phyloP scores from a whole-genome alignment of 2,113 vertebrate genomes.

The Cranoglanis bouderius region DNA sequence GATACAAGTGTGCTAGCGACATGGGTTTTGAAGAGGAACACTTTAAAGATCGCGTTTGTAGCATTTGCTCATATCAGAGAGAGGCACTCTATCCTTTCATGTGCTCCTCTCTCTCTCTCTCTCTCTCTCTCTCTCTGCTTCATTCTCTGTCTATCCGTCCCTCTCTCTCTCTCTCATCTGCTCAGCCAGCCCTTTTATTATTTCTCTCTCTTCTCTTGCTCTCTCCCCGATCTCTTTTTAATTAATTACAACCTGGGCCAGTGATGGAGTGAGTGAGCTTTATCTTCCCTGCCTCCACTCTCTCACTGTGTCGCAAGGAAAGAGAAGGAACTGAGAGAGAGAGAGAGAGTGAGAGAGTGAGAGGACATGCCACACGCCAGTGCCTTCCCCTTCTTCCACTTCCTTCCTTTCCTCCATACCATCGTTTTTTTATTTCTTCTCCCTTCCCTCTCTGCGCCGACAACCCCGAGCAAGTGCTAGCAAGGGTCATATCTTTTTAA shows the following conservation, averaged over 20 bases:
- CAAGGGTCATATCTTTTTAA: constrained; percentile 99
- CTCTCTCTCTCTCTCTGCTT: constrained; percentile 41
- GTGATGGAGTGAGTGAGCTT: constrained; percentile 81
- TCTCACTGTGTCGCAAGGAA: constrained; percentile 83
- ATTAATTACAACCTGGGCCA: constrained; percentile 91
- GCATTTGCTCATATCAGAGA: constrained; percentile 59
- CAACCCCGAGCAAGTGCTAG: constrained; percentile 95
- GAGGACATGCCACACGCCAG: constrained; percentile 52
- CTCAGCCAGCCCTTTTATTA: constrained; percentile 59
- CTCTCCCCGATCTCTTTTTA: constrained; percentile 77
- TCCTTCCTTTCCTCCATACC: constrained; percentile 44
- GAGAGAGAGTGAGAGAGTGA: constrained; percentile 18
- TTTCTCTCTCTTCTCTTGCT: constrained; percentile 55
- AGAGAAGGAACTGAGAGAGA: constrained; percentile 69
- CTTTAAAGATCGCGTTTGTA: constrained; percentile 60
- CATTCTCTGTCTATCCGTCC: constrained; percentile 22
- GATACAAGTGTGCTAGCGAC: constrained; percentile 44
- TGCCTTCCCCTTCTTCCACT: constrained; percentile 52
- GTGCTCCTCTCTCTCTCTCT: constrained; percentile 42
- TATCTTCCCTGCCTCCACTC: constrained; percentile 82
- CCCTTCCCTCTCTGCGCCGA: constrained; percentile 75
- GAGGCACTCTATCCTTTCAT: constrained; percentile 54
- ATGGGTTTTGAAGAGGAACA: constrained; percentile 54
- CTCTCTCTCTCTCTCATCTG: constrained; percentile 49
- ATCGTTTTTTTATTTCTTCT: constrained; percentile 23